A percentile compares a stretch with the other conserved stretches of the same genome.
These are phyloP conservation scores for Trachemys scripta DNA, from an alignment of 2,113 vertebrate genomes.

Conservation along the genomic window DNA sequence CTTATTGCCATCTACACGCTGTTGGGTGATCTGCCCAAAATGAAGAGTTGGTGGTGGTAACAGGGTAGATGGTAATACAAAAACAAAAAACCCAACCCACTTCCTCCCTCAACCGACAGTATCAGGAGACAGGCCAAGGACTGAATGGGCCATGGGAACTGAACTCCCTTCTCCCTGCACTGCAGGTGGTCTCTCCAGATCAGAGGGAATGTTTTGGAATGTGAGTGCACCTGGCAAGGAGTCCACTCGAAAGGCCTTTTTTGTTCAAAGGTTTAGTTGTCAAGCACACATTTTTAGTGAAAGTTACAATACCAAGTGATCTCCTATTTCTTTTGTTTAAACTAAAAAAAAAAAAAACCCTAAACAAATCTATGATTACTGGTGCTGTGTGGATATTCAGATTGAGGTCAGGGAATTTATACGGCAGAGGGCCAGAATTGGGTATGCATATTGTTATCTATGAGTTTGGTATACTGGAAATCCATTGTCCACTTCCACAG, in stretches of 20 bases:
- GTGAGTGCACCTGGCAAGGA: not conserved
- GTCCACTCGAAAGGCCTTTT: not conserved
- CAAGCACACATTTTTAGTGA: conserved; percentile 62
- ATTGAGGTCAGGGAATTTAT: conserved; percentile 46
- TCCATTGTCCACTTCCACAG: conserved; percentile 34
- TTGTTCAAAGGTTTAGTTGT: conserved; percentile 10
- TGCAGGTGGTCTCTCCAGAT: not conserved
- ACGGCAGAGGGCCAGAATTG: conserved; percentile 60
- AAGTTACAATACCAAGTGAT: conserved; percentile 32
- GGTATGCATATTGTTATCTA: conserved; percentile 5
- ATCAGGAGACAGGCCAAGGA: not conserved
- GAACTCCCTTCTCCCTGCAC: not conserved
- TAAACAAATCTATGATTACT: conserved; percentile 43
- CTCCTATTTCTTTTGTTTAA: conserved; percentile 53
- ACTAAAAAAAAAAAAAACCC: conserved; percentile 16
- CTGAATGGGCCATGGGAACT: not conserved
- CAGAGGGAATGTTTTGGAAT: not conserved
- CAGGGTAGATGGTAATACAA: not conserved
- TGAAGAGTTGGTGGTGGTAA: not conserved
- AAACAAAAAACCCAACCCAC: not conserved
- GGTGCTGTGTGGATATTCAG: conserved; percentile 34
- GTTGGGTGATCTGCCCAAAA: not conserved
- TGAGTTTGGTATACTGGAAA: conserved; percentile 37
- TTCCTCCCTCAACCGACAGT: not conserved
- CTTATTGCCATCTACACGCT: not conserved